phyloP scores from a whole-genome alignment of 1,140 invertebrate species.

The Coboldia fuscipes region DNA sequence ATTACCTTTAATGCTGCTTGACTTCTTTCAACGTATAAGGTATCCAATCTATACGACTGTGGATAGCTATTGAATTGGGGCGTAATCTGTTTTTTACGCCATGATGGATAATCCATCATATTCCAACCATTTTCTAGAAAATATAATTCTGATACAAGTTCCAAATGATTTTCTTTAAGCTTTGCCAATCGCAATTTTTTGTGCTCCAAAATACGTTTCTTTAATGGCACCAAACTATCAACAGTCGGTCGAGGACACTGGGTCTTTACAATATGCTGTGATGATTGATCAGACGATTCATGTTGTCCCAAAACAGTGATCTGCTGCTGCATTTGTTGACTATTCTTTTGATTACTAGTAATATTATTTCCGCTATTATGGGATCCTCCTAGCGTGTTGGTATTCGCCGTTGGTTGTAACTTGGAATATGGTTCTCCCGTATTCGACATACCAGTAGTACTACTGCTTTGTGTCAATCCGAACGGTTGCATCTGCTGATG shows the following conservation, averaged over 20 bases:
- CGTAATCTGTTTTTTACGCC: slow-evolving; percentile 54
- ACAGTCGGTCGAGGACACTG: not conserved
- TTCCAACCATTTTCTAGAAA: slow-evolving; percentile 69
- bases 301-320: slow-evolving; percentile 10
- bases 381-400: not conserved
- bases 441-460: slow-evolving; percentile 13
- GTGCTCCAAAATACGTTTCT: slow-evolving; percentile 19
- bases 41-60: slow-evolving; percentile 49
- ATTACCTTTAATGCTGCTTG: no score
- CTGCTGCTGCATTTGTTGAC: slow-evolving; percentile 6
- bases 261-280: not conserved
- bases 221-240: slow-evolving; percentile 8
- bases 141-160: slow-evolving; percentile 62
- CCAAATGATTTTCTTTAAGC: slow-evolving; percentile 36
- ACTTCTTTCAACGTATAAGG: slow-evolving; percentile 19
- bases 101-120: slow-evolving; percentile 64
- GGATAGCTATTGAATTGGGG: slow-evolving; percentile 51
- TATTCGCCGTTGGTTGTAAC: no score
- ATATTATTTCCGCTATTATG: not conserved
- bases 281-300: slow-evolving; percentile 7
- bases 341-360: slow-evolving; percentile 9
- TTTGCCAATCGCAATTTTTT: slow-evolving; percentile 17
- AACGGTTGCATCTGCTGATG: slow-evolving; percentile 4
- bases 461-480: slow-evolving; percentile 5
- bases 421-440: no score